These are phyloP conservation scores for Agrilus cyanescens DNA, from an alignment of 2,888 invertebrate genomes.

Conservation along the genomic window DNA sequence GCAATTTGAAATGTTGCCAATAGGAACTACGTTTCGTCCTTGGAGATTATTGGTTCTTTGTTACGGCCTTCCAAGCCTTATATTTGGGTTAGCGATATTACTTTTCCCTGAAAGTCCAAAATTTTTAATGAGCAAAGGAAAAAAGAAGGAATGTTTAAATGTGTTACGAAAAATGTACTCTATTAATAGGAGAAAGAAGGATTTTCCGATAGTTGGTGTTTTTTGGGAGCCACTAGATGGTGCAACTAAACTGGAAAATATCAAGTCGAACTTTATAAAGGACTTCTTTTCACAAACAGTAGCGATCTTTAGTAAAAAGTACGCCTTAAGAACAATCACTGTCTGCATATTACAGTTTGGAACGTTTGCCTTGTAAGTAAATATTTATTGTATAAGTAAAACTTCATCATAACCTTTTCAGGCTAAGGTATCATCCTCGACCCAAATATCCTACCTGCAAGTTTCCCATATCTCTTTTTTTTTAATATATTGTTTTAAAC, in stretches of 20 bases:
- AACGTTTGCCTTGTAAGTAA: slow-evolving; percentile 31
- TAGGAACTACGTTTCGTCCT: slow-evolving; percentile 33
- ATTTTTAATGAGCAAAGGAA: slow-evolving; percentile 29
- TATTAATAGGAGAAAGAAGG: slow-evolving; percentile 27
- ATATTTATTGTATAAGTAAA: not conserved
- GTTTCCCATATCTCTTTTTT: no score
- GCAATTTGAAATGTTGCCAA: slow-evolving; percentile 35
- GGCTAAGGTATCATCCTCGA: no score
- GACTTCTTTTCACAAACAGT: slow-evolving; percentile 32
- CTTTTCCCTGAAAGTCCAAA: slow-evolving; percentile 35
- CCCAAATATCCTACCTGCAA: no score
- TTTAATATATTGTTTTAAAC: no score
- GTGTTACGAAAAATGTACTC: slow-evolving; percentile 28
- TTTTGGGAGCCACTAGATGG: slow-evolving; percentile 23
- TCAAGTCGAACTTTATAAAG: slow-evolving; percentile 8
- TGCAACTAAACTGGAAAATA: slow-evolving; percentile 9
- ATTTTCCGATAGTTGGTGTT: slow-evolving; percentile 27
- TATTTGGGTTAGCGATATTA: slow-evolving; percentile 24
- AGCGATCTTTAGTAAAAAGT: slow-evolving; percentile 27
- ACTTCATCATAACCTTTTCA: no score
- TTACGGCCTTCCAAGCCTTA: slow-evolving; percentile 30
- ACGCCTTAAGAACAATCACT: slow-evolving; percentile 29
- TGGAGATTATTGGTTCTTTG: slow-evolving; percentile 31
- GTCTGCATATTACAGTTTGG: slow-evolving; percentile 34
- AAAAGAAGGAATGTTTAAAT: slow-evolving; percentile 25